These are phyloP conservation scores for Acanthisitta chloris DNA, from an alignment of 2,113 vertebrate species.

Conservation along the genomic window DNA sequence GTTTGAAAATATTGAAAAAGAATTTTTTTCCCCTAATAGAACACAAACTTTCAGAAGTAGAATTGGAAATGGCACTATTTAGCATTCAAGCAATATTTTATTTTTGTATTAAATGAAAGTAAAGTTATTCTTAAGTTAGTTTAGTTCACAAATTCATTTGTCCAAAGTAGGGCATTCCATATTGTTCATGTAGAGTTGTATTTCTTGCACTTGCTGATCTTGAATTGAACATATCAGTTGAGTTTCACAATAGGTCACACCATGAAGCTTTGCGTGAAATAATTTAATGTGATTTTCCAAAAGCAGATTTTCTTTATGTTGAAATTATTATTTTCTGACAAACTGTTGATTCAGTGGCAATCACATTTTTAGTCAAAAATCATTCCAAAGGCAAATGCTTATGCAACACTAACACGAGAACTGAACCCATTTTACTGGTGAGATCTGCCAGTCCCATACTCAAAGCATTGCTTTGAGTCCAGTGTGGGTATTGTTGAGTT, in stretches of 20 bases:
- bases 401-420: background rate
- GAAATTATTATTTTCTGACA: background rate
- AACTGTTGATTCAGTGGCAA: background rate
- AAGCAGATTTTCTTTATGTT: background rate
- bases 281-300: background rate
- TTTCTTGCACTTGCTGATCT: background rate
- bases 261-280: background rate
- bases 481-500: background rate
- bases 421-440: background rate
- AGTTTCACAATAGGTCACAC: background rate
- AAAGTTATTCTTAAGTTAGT: background rate
- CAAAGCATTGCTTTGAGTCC: background rate
- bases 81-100: background rate
- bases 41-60: background rate
- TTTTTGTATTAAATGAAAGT: background rate
- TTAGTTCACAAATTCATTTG: background rate
- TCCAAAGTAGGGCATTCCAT: background rate
- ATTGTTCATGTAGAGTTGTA: background rate
- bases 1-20: background rate
- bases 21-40: background rate
- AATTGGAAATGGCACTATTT: background rate
- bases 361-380: background rate
- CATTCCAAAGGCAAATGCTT: background rate
- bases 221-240: background rate
- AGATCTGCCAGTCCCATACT: too few species aligned